These are phyloP conservation scores for Aptenodytes forsteri DNA, from an alignment of 2,113 vertebrate genomes.

Conservation along the genomic window DNA sequence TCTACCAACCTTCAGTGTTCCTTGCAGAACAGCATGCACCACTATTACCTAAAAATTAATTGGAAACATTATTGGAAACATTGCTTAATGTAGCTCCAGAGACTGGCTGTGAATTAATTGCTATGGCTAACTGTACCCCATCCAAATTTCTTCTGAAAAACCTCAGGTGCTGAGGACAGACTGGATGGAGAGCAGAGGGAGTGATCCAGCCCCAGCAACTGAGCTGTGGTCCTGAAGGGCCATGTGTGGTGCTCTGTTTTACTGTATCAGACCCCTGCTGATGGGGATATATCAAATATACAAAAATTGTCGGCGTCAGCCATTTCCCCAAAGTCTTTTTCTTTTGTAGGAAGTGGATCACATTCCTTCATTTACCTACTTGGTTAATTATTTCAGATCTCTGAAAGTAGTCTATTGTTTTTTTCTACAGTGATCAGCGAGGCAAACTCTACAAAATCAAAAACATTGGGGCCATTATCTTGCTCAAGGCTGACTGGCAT, in stretches of 20 bases:
- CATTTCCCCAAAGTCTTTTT: neutral
- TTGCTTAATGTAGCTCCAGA: conserved; percentile 13
- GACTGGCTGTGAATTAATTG: neutral
- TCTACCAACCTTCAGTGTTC: neutral
- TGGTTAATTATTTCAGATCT: neutral
- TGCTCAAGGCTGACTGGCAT: neutral
- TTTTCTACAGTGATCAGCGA: neutral
- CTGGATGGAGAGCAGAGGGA: neutral
- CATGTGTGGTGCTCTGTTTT: neutral
- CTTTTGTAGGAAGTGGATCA: neutral
- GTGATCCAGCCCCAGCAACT: neutral
- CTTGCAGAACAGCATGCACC: rapidly evolving
- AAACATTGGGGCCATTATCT: neutral
- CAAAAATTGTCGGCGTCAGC: neutral
- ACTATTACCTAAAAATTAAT: conserved; percentile 33
- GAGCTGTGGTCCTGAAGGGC: neutral
- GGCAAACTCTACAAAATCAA: neutral
- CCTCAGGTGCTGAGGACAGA: neutral
- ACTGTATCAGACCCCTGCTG: neutral
- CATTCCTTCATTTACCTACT: neutral
- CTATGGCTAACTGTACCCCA: neutral
- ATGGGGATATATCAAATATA: neutral
- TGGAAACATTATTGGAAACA: neutral
- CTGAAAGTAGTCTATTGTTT: neutral
- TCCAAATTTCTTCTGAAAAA: neutral